Evolutionary conservation across 2,113 vertebrate genomes (phyloP), one percentile per base, ranked within the genome.

Genomic region (Gambusia affinis): DNA sequence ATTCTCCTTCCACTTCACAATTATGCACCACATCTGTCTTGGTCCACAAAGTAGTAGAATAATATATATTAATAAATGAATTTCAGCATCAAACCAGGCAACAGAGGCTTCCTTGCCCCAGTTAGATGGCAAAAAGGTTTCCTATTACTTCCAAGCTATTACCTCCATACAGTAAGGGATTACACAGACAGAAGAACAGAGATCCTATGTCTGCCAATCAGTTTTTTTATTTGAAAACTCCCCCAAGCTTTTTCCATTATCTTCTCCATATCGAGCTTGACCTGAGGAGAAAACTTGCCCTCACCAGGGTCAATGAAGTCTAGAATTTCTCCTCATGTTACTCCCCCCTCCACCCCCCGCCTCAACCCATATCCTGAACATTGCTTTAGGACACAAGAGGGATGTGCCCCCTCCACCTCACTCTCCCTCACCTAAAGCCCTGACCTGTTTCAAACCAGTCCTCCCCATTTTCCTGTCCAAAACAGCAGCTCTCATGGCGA

Each of bases 181-280:
- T 94, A 92, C 93, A 90, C 67, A 82, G 81, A 80, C 72, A 72
- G 77, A 81, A 70, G 86, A 91, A 87, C 90, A 88, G 89, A 82
- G 85, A 85, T 90, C 88, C 86, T 92, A 91, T 92, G 93, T 92
- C 92, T 92, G 92, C 93, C 93, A 93, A 94, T 92, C 90, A 85
- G 79, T 93, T 90, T 95, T 94, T 90, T 95, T 94, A 91, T 93
- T 93, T 95, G 89, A 95, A 95, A 93, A 93, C 91, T 96, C 95
- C 93, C 95, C 72, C 78, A 95, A 95, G 96, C 92, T 94, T 94
- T 42, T 96, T 96, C 95, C 96, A 96, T 96, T 96, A 96, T 95
- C 94, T 88, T 93, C 94, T 92, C 94, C 87, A 91, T 93, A 92
- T 93, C 95, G 72, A 81, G 81, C 83, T 87, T 94, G 93, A 92